Evolutionary conservation across 2,888 invertebrate species (phyloP), one percentile per base, ranked within the genome.

Genomic region (Allygus modestus): DNA sequence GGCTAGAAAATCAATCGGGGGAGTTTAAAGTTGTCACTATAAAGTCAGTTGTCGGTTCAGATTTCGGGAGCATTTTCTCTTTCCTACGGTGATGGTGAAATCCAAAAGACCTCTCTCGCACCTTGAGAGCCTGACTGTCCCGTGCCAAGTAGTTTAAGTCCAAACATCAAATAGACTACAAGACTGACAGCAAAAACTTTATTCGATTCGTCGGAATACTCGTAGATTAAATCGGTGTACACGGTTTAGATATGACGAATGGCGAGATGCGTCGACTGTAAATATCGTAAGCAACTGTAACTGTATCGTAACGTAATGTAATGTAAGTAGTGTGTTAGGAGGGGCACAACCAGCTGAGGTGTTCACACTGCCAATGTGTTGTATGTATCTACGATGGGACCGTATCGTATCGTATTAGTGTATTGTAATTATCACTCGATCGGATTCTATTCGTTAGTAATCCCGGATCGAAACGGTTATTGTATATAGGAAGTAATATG

Each of bases 321-420:
- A 77, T 77, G 26, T 77, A 73, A 73, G 73, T 33, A 46, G 73
- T 37, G 41, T 37, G 41, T 17, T 33, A 9, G 20, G 73, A 46
- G 20, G 43, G 31, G 75, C 46, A 77, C 84, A 82, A 82, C 84
- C 84, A 84, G 84, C 84, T 82, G 75, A 81, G 61, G 20, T 31
- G 51, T 41, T 73, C 84, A 84, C 84, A 84, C 84, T 84, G 84
- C 84, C 84, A 82, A 41, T 79, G 65, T 75, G 41, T 41, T 73
- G 75, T 84, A 75, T 77, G 77, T 84, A 83, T 77, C 65, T 65
- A 65, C 65, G 65, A 65, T 28, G 23, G 43, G 41, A 41, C 43
- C 41, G 37, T 73, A 73, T 41, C 37, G 73, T 73, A 37, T 37
- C 11, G 73, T 41, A 37, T 73, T 73, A 73, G 43, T 73, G 69